Evolutionary conservation across 2,113 vertebrate species (phyloP), one percentile per base, ranked within the genome.

Genomic region (Vulpes vulpes): DNA sequence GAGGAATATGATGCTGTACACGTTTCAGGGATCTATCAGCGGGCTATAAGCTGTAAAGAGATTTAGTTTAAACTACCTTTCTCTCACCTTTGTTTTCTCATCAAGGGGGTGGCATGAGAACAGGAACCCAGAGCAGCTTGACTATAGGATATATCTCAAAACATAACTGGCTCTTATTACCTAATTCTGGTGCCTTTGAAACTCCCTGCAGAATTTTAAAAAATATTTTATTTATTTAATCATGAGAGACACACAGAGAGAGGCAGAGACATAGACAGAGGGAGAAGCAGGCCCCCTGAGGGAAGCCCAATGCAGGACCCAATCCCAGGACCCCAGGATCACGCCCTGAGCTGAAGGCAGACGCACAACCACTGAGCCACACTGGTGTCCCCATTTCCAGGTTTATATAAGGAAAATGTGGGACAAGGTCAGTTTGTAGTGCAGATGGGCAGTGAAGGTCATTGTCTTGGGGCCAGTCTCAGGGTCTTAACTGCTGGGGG

Each of bases 81-180:
- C 16, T n/a, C 67, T 69, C 9, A 8, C 67, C n/a, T 69, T 69
- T 35, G 32, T 35, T 69, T 19, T 7, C 67, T 69, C 67, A 35
- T 35, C 17, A 10, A 35, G 67, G 67, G 67, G 78, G 59, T 20
- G 5, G 49, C 30, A 11, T 2, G 14, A 25, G 43, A 89, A 79
- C 23, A 67, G 73, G 74, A 23, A 11, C 38, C 74, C 55, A 32
- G 38, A 67, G 49, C 15, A 30, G 1, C 32, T 19, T 1, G 19
- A 25, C 35, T 0, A 1, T 15, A 6, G 2, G 27, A 0, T 4
- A 15, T 12, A 7, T 55, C 32, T 93, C 23, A 27, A 80, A 35
- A 19, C 8, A 1, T 30, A 4, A 17, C 7, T 57, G 51, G 51
- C 20, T 80, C 59, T 20, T 8, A 43, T 38, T 71, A 69, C 62